Conservation (phyloP, 2,113 vertebrate genomes). For the Oreotragus oreotragus region DNA sequence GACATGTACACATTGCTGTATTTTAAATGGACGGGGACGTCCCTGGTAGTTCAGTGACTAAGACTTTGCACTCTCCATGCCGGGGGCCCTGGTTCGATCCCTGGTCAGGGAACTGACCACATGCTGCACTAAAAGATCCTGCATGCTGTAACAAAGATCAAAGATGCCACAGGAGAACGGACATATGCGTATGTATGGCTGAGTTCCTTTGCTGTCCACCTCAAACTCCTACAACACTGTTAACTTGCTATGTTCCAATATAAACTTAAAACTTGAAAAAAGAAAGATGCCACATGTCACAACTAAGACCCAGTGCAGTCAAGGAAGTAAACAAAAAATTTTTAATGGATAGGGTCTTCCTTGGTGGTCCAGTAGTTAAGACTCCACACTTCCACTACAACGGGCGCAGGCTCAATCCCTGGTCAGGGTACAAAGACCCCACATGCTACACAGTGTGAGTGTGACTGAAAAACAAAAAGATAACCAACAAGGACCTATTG, state of each 20-base stretch:
- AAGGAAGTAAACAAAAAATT: neutral
- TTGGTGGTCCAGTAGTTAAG: neutral
- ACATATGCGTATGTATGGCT: neutral
- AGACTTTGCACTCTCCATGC: neutral
- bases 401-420: neutral
- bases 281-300: neutral
- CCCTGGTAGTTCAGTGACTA: neutral
- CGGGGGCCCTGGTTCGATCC: neutral
- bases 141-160: neutral
- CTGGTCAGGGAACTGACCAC: neutral
- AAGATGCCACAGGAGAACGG: neutral
- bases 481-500: neutral
- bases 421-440: neutral
- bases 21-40: neutral
- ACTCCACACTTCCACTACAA: neutral
- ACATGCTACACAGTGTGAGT: neutral
- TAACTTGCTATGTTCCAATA: neutral
- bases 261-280: neutral
- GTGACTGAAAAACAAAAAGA: neutral
- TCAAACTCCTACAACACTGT: neutral
- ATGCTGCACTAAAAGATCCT: neutral
- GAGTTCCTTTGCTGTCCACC: neutral
- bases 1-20: neutral
- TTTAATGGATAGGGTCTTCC: neutral
- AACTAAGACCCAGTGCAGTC: neutral